Conservation (phyloP, 92 coral and sea anemone species). For the Umimayanthus chanpuru region DNA sequence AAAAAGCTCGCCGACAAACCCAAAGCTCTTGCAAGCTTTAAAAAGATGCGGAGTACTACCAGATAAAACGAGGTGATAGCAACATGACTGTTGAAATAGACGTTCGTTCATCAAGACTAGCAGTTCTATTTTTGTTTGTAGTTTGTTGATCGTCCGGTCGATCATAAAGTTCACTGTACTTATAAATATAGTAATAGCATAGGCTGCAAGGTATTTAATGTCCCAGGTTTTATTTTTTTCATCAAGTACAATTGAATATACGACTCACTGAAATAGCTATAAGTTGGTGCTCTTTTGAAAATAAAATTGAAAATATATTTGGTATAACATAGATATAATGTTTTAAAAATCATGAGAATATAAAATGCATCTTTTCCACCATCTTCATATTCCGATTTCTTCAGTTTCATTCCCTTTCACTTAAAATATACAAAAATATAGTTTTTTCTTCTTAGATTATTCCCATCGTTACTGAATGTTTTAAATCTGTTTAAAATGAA, state of each 20-base stretch:
- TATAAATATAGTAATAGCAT: no score
- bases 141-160: no score
- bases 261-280: not conserved
- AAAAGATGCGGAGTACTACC: not conserved
- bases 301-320: not conserved
- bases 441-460: not conserved
- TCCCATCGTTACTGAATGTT: not conserved
- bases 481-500: not conserved
- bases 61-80: not conserved
- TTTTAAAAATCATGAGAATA: not conserved
- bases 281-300: not conserved
- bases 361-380: not conserved
- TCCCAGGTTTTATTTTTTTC: no score
- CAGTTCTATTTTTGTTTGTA: not conserved
- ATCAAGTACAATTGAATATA: not conserved
- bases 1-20: slow-evolving; percentile 23
- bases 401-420: not conserved
- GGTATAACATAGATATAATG: not conserved
- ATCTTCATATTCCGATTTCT: not conserved
- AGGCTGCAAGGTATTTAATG: no score
- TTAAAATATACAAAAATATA: slow-evolving; percentile 16
- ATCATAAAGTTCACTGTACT: no score
- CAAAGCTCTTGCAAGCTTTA: not conserved
- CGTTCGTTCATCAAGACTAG: not conserved
- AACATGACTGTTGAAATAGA: not conserved